Percentiles rank a stretch among this genome's conserved stretches.
Conservation (phyloP, 2,888 invertebrate species). For the Pheosia tremula region DNA sequence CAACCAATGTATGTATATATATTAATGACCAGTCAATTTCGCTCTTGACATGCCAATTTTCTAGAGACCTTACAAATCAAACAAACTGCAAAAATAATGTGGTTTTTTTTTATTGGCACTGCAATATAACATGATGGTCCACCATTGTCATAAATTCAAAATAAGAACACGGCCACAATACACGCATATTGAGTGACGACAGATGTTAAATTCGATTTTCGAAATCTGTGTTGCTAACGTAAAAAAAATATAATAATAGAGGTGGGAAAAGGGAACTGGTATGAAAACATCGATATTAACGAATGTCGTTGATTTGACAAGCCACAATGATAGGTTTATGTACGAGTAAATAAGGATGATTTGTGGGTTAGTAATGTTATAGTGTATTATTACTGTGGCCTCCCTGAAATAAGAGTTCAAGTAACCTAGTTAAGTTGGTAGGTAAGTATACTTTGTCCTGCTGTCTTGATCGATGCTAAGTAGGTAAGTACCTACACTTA, state of each 20-base stretch:
- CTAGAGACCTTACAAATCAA: not conserved
- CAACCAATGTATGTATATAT: too few species aligned
- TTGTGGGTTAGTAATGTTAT: constrained; percentile 37
- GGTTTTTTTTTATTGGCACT: not conserved
- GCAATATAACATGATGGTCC: not conserved
- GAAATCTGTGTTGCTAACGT: constrained; percentile 66
- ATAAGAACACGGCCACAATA: constrained; percentile 56
- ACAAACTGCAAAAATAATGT: not conserved
- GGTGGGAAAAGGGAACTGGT: constrained; percentile 38
- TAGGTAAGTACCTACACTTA: too few species aligned
- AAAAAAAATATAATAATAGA: constrained; percentile 64
- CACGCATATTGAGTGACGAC: constrained; percentile 70
- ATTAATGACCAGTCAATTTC: too few species aligned
- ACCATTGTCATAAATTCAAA: constrained; percentile 45
- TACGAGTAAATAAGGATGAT: constrained; percentile 33
- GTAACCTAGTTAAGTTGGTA: not conserved
- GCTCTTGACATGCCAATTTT: too few species aligned
- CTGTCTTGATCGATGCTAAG: too few species aligned
- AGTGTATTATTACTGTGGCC: constrained; percentile 23
- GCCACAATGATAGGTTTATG: constrained; percentile 39
- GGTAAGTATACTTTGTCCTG: too few species aligned
- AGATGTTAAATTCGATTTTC: constrained; percentile 71
- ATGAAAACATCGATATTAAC: constrained; percentile 27
- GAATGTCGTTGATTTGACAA: constrained; percentile 50
- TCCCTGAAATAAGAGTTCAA: not conserved